These are phyloP conservation scores for Acanthurus leucopareius DNA, from an alignment of 2,797 vertebrate genomes.

Conservation along the genomic window DNA sequence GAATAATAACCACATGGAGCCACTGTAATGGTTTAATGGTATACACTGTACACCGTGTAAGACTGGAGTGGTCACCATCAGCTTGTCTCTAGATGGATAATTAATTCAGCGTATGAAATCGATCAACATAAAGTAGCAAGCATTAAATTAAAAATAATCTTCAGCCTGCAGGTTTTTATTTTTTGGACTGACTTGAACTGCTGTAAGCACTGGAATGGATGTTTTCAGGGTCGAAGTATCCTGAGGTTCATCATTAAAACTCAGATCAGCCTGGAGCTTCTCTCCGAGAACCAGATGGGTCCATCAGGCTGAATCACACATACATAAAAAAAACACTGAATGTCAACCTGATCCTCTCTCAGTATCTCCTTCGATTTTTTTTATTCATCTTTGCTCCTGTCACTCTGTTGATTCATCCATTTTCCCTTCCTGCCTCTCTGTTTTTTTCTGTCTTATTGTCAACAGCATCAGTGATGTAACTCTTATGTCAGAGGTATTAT, in stretches of 20 bases:
- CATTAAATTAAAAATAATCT: constrained; percentile 46
- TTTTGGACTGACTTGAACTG: constrained; percentile 31
- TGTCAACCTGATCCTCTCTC: constrained; percentile 31
- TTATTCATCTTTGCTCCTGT: constrained; percentile 10
- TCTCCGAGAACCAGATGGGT: constrained; percentile 67
- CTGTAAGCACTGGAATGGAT: constrained; percentile 20
- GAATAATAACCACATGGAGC: not conserved
- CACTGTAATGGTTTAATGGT: constrained; percentile 8
- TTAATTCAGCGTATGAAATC: constrained; percentile 19
- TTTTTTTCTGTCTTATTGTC: not conserved
- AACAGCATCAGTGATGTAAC: not conserved
- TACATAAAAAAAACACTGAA: constrained; percentile 27
- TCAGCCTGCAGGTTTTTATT: constrained; percentile 31
- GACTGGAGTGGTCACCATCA: constrained; percentile 2
- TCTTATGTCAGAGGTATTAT: not conserved
- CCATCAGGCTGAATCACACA: constrained; percentile 45
- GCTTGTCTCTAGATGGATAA: not conserved
- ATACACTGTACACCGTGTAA: not conserved
- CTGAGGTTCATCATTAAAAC: constrained; percentile 54
- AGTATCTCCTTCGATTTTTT: constrained; percentile 3
- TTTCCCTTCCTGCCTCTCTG: not conserved
- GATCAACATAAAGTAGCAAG: not conserved
- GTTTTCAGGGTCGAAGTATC: constrained; percentile 38
- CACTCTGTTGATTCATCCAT: constrained; percentile 2
- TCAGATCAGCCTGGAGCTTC: constrained; percentile 55